Percentiles rank a stretch among this genome's conserved stretches.
Evolutionary conservation across 2,113 vertebrate genomes (phyloP).

Genomic region (Nothobranchius furzeri): DNA sequence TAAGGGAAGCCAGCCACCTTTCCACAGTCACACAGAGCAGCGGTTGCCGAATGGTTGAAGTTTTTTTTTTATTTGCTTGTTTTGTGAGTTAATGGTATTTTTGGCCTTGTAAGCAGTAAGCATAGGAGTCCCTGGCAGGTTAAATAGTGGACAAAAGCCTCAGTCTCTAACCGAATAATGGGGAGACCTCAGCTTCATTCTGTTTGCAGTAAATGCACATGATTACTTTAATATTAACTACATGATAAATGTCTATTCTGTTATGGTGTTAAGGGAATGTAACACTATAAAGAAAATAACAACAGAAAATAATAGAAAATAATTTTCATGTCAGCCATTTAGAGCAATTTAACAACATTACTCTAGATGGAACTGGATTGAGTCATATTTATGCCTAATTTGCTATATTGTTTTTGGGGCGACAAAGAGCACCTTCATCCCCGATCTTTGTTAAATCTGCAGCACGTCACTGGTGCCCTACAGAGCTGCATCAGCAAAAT

Average conservation of each 20-base stretch:
- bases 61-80: conserved; percentile 22
- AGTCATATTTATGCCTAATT: too few relatives aligned
- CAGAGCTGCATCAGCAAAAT: too few relatives aligned
- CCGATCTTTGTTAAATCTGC: too few relatives aligned
- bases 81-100: conserved; percentile 60
- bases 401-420: too few relatives aligned
- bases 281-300: too few relatives aligned
- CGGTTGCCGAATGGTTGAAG: conserved; percentile 29
- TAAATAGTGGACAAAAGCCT: conserved; percentile 18
- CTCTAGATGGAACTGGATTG: neutral
- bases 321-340: neutral
- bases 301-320: neutral
- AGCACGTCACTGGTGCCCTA: too few relatives aligned
- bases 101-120: conserved; percentile 37
- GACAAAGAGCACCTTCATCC: too few relatives aligned
- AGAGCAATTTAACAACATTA: neutral
- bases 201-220: neutral
- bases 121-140: conserved; percentile 7
- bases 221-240: neutral
- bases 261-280: too few relatives aligned
- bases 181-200: neutral
- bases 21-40: conserved; percentile 42
- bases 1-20: conserved; percentile 54
- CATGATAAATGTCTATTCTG: too few relatives aligned
- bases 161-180: conserved; percentile 2